Evolutionary conservation across 2,797 vertebrate genomes (phyloP), one percentile per base, ranked within the genome.

Genomic region (Ciconia nigra): DNA sequence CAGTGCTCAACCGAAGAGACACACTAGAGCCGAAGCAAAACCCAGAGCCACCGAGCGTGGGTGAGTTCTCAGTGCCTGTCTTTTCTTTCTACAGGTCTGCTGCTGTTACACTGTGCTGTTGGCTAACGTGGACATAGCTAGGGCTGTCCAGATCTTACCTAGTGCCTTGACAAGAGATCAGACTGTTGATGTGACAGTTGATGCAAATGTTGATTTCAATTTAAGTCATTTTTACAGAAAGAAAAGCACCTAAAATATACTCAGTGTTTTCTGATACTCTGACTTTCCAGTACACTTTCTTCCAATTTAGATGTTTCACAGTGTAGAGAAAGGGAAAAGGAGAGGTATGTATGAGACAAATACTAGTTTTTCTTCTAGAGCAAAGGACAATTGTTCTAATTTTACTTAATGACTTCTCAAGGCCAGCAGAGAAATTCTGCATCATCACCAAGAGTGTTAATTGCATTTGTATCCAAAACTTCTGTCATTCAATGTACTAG

Each of bases 1-100:
- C 1, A 2, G 5, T 0, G 5, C 21, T 73, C 1, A 0, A 14
- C 28, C 3, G 4, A 39, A n/a, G 37, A 52, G 37, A 17, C 13
- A 5, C 13, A 5, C 2, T 2, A 24, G 29, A 79, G 31, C 12
- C 0, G 0, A 59, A 57, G 59, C 25, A 81, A 62, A 84, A 18
- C 18, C 37, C 46, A 13, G 39, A 42, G 10, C 42, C 9, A 15
- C 26, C 5, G 17, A 89, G 86, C 52, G 25, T 4, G 19, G 88
- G 89, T 2, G 46, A 14, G 17, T n/a, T 16, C 67, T 70, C 15
- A 7, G 8, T 11, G 44, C 15, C 61, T 15, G 17, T 17, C 51
- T 80, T 24, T 51, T 35, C 46, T 47, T n/a, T 7, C 41, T 19
- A 3, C 25, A 33, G 22, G 9, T 52, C 74, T 52, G 65, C 35